Evolutionary conservation across 2,888 invertebrate genomes (phyloP).

Genomic region (Pachycephus smyrnensis): DNA sequence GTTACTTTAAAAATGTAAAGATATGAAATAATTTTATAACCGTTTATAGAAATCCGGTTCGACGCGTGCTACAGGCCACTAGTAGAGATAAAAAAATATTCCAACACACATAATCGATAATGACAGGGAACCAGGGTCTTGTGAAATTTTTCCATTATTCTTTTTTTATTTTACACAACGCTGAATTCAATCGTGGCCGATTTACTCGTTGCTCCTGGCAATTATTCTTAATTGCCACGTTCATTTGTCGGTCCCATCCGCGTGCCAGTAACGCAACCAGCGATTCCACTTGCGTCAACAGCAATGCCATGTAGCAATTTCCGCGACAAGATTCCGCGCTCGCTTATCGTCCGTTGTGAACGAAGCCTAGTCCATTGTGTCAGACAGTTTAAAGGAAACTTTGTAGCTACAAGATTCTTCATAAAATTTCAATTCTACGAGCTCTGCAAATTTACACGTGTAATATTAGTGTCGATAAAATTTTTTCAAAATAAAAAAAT

Average conservation of each 20-base stretch:
- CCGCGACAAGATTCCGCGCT: neutral
- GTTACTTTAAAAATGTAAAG: no score
- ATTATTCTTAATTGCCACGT: neutral
- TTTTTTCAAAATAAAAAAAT: no score
- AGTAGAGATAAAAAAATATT: neutral
- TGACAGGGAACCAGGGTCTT: neutral
- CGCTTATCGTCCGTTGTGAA: neutral
- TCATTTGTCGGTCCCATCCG: neutral
- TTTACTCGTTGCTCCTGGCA: neutral
- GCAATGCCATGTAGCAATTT: neutral
- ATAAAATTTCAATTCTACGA: no score
- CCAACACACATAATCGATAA: neutral
- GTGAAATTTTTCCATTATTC: neutral
- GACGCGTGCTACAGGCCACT: no score
- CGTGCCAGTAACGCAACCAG: neutral
- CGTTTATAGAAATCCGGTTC: no score
- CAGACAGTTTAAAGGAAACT: neutral
- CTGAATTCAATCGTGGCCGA: neutral
- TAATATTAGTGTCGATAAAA: no score
- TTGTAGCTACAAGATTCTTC: no score
- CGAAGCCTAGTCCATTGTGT: neutral
- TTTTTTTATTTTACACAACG: neutral
- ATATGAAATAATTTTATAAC: no score
- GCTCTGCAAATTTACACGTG: no score
- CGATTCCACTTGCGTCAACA: neutral